Evolutionary conservation across 2,888 invertebrate genomes (phyloP).

Genomic region (Tetanocera ferruginea): DNA sequence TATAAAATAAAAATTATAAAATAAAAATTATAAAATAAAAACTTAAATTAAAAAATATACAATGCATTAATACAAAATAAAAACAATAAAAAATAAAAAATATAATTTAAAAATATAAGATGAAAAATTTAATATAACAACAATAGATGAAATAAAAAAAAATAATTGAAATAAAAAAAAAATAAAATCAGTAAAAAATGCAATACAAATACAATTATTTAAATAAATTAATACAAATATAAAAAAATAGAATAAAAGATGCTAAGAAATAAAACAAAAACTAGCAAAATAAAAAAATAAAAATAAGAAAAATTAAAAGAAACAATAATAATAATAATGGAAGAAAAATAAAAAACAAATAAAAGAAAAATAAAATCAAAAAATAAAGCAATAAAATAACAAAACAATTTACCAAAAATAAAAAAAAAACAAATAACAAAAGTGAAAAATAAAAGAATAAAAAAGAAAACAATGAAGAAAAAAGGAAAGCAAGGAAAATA

Average conservation of each 20-base stretch:
- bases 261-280: neutral
- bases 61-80: slow-evolving; percentile 3
- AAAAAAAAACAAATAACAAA: neutral
- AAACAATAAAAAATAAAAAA: neutral
- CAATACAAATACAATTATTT: neutral
- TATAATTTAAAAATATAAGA: neutral
- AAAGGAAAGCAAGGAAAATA: neutral
- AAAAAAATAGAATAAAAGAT: neutral
- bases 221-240: neutral
- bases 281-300: neutral
- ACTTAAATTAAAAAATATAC: slow-evolving; percentile 37
- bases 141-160: neutral
- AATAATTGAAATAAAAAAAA: neutral
- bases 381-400: neutral
- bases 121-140: neutral
- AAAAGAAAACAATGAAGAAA: neutral
- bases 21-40: slow-evolving; percentile 9
- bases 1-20: neutral
- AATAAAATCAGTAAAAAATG: neutral
- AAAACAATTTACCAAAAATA: neutral
- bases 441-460: neutral
- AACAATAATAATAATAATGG: neutral
- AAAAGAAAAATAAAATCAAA: neutral
- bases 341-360: neutral
- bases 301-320: neutral